These are phyloP conservation scores for Cephalopterus ornatus DNA, from an alignment of 2,113 vertebrate species.

Conservation along the genomic window DNA sequence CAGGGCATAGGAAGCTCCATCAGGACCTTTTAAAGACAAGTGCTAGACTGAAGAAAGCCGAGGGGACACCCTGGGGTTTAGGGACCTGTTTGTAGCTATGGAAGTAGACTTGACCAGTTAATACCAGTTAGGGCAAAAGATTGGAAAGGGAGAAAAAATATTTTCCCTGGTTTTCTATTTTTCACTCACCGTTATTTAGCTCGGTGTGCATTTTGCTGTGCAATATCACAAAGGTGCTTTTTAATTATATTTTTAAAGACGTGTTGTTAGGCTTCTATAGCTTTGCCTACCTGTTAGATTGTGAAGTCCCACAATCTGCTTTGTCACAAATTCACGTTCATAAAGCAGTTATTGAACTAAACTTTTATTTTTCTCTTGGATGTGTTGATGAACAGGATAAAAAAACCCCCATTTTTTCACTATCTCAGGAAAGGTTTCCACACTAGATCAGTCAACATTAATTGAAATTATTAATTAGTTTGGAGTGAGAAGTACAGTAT, in stretches of 20 bases:
- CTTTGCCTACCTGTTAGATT: background rate
- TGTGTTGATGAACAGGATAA: background rate
- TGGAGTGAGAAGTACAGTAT: background rate
- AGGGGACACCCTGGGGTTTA: background rate
- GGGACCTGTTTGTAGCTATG: background rate
- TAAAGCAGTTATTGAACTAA: background rate
- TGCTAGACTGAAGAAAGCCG: background rate
- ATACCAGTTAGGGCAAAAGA: background rate
- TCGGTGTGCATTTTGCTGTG: background rate
- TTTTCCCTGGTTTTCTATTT: background rate
- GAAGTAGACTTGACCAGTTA: background rate
- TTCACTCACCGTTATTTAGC: background rate
- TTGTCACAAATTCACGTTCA: background rate
- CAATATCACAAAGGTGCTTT: background rate
- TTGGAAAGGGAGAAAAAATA: background rate
- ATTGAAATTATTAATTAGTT: background rate
- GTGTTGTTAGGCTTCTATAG: rapidly evolving
- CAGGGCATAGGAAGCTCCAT: background rate
- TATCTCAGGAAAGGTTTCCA: background rate
- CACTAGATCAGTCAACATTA: background rate
- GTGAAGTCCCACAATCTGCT: background rate
- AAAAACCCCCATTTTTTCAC: background rate
- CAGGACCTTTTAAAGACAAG: background rate
- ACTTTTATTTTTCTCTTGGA: background rate
- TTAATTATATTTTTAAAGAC: background rate